Evolutionary conservation across 2,888 invertebrate genomes (phyloP), one percentile per base, ranked within the genome.

Genomic region (Acleris literana): DNA sequence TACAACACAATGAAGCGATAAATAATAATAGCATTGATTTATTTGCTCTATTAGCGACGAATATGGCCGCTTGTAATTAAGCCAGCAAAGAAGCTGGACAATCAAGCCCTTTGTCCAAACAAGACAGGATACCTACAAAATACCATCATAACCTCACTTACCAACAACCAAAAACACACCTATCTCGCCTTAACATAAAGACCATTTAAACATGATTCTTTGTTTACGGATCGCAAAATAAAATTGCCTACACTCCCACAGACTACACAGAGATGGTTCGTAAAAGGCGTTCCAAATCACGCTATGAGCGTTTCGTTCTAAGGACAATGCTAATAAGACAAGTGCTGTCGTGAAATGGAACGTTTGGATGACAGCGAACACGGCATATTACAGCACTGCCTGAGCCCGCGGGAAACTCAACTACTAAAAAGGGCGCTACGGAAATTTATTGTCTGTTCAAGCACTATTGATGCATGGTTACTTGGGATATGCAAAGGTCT

Each of bases 241-340:
- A 74, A 71, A 51, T 66, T 74, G 76, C 78, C 75, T 55, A 69
- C 71, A 48, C 51, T 71, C 68, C 63, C 68, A 75, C 69, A 62
- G 69, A 74, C 71, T 67, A 62, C 68, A 75, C 69, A 62, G 69
- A 74, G 76, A 74, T 74, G 74, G 74, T 76, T 83, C 85, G 79
- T 83, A 87, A 84, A 85, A 85, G 86, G 87, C 84, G 83, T 81
- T 84, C 84, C 82, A 81, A 82, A 87, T 87, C 86, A 87, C 85
- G 84, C 86, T 80, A 78, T 72, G 79, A 82, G 79, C 79, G 79
- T 79, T 80, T 80, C 79, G 79, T 82, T 83, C 80, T 74, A 77
- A 76, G 77, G 76, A 87, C 88, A 86, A 87, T 87, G 85, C 84
- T 87, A 87, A 87, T 86, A 85, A 82, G 86, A 85, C 86, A 87